Base-by-base conservation (phyloP, 1,140 invertebrate species). In the Reticulitermes speratus region DNA sequence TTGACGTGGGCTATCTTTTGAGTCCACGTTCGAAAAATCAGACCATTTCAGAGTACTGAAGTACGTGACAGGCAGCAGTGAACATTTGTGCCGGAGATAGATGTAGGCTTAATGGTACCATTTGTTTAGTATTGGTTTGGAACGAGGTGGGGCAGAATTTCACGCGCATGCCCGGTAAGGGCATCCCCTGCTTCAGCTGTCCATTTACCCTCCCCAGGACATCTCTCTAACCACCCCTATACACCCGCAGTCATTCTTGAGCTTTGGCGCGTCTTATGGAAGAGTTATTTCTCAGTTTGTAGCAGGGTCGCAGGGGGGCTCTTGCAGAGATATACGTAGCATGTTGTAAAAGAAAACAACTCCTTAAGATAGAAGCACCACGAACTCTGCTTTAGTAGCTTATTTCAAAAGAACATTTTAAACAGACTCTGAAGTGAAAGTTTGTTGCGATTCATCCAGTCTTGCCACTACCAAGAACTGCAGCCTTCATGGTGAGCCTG, bases 201-300 rank as follows among this genome's bases (percentile, higher is more conserved):
- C 65, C 65, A 75, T n/a, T 75, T 65, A 65, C 59, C 59, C 59
- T 65, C 59, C 14, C 59, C 59, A 65, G 59, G 59, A 65, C 59
- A 65, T 23, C 14, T 65, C 59, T 65, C 19, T 30, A 75, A 75
- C 65, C 65, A 25, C 65, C 65, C 52, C 7, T 19, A 2, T 25
- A 25, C 65, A 16, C 25, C 65, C 25, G 38, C 38, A 38, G 38
- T 38, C n/a, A n/a, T 30, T 11, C 25, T 30, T 9, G 9, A 9
- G 65, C 65, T 75, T 75, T 75, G 65, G n/a, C 65, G 65, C 65
- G 65, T 75, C 65, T 75, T 75, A 6, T n/a, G 65, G 59, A 75
- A 75, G 65, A 75, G 65, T 75, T 75, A 75, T 75, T 75, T 75
- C 65, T 75, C 65, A 75, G 65, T 75, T 75, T 75, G 65, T 75